Percentiles rank a stretch among this genome's conserved stretches.
Conservation (phyloP, 2,888 invertebrate species). For the Nymphalis c-album region DNA sequence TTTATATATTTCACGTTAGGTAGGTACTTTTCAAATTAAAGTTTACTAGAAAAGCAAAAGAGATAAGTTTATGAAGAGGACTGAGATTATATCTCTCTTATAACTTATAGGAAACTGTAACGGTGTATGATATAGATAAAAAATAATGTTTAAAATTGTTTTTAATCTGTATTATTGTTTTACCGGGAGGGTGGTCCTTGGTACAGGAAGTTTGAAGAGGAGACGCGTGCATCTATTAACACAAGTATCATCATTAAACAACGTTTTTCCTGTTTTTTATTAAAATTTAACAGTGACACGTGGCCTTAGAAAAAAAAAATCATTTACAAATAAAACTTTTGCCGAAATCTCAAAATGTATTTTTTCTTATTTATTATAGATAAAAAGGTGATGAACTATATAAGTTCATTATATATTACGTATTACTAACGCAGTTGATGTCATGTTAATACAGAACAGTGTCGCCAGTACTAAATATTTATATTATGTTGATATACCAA, state of each 20-base stretch:
- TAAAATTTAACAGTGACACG: constrained; percentile 25
- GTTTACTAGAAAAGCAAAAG: too few relatives aligned
- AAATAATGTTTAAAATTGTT: constrained; percentile 7
- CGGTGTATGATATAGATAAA: neutral
- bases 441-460: too few relatives aligned
- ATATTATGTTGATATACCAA: too few relatives aligned
- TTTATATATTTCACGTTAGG: too few relatives aligned
- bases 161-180: neutral
- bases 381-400: too few relatives aligned
- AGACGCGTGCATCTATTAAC: constrained; percentile 53
- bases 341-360: neutral
- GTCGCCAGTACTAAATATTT: too few relatives aligned
- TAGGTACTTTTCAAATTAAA: too few relatives aligned
- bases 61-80: too few relatives aligned
- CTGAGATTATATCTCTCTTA: neutral
- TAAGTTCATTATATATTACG: too few relatives aligned
- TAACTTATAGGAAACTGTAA: neutral
- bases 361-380: neutral
- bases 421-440: too few relatives aligned
- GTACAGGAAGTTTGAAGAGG: constrained; percentile 43
- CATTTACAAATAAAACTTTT: neutral
- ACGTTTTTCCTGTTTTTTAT: constrained; percentile 29
- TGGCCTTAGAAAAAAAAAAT: constrained; percentile 17
- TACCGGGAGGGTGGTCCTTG: constrained; percentile 29
- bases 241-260: constrained; percentile 20